These are phyloP conservation scores for Heterotis niloticus DNA, from an alignment of 2,113 vertebrate species.

Conservation along the genomic window DNA sequence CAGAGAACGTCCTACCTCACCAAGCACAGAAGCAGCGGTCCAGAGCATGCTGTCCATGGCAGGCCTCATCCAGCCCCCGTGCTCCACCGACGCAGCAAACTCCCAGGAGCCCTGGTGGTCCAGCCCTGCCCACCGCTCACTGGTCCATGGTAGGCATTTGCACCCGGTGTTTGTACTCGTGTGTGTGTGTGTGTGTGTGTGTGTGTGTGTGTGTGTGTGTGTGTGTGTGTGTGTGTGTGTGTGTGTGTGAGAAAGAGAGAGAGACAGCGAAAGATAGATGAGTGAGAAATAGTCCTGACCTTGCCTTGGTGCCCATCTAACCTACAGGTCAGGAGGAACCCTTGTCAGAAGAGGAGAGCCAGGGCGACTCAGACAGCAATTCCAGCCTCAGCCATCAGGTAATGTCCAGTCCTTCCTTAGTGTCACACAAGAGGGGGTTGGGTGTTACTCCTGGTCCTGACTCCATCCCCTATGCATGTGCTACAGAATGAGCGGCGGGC, in stretches of 20 bases:
- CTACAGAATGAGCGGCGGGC: constrained; percentile 61
- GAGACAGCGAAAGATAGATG: too few relatives aligned
- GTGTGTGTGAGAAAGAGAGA: too few relatives aligned
- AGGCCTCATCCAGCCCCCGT: constrained; percentile 81
- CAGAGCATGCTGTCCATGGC: constrained; percentile 99
- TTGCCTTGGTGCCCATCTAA: background rate
- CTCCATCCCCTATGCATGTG: background rate
- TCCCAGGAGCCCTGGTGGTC: constrained; percentile 67
- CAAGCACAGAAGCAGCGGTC: constrained; percentile 93
- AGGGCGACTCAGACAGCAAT: constrained; percentile 60
- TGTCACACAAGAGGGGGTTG: background rate
- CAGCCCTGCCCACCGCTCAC: constrained; percentile 61
- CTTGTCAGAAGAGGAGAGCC: constrained; percentile 56
- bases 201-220: background rate
- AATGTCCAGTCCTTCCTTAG: constrained; percentile 18
- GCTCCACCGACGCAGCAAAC: constrained; percentile 65
- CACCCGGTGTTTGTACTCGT: too few relatives aligned
- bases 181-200: background rate
- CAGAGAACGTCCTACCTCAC: constrained; percentile 94
- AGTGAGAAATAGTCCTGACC: background rate
- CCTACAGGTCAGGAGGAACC: constrained; percentile 53
- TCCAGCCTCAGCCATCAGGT: constrained; percentile 72
- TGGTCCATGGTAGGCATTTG: constrained; percentile 61
- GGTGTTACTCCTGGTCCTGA: background rate
- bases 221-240: background rate